Base-by-base conservation (phyloP, 2,113 vertebrate genomes). In the Pygoscelis adeliae region DNA sequence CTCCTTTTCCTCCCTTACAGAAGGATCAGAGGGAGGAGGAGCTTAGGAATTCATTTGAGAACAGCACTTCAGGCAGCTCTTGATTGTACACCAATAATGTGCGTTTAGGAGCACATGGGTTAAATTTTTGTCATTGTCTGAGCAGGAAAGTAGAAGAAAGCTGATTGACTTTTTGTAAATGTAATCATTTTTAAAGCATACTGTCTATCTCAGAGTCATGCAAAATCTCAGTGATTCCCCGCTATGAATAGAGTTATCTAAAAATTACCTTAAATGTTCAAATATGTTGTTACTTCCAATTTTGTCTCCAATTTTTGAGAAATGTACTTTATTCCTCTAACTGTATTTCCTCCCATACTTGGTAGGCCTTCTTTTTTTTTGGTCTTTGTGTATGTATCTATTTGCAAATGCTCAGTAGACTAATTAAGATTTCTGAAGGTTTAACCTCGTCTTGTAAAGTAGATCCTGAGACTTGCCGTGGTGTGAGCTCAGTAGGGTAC, bases 71-170 rank as follows among this genome's bases (percentile, higher is more conserved):
- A n/a, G n/a, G 19, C 25, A 69, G 38, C 72, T 83, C 49, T 50
- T 61, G 42, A 22, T 19, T 46, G 20, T 34, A 34, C 18, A 12
- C 5, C 34, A 38, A 2, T 67, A 58, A 22, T 25, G 6, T 55
- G 10, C 42, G n/a, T 40, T 50, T 47, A 32, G 25, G 22, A 90
- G 78, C 91, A 94, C 80, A 17, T 44, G 36, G 82, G 79, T 95
- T 85, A 84, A 47, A 40, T 97, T 96, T 89, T 88, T 91, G 21
- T 89, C 87, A 36, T 88, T 87, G 29, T 96, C 94, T 96, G 86
- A 97, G 91, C 71, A 95, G 90, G 55, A 47, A 67, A 32, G 70
- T 93, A 93, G 89, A 79, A 97, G 83, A 92, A 97, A 97, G 53
- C 32, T 29, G 53, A 6, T 92, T 96, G 79, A 59, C 30, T 82